Conservation (phyloP, 2,888 invertebrate species). For the Ptychoptera albimana region DNA sequence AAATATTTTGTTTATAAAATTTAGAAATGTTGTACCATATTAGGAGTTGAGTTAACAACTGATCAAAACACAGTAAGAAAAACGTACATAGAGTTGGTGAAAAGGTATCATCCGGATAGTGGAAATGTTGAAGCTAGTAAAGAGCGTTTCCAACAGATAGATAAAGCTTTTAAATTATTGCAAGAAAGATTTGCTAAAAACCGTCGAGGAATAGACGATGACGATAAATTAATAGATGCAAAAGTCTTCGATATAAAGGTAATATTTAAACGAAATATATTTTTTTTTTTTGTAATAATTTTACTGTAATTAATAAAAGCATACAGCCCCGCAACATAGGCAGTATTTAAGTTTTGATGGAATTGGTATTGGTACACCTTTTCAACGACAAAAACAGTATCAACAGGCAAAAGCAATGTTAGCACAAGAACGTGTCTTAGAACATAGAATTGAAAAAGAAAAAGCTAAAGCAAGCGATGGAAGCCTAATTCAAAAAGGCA, state of each 20-base stretch:
- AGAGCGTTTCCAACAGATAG: slow-evolving; percentile 57
- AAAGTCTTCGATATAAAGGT: slow-evolving; percentile 42
- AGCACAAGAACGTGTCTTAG: slow-evolving; percentile 42
- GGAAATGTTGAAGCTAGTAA: slow-evolving; percentile 51
- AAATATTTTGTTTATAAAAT: not conserved
- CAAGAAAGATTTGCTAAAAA: slow-evolving; percentile 49
- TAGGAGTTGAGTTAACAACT: slow-evolving; percentile 49
- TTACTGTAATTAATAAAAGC: no score
- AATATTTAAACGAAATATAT: no score
- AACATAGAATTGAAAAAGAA: no score
- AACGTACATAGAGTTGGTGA: slow-evolving; percentile 60
- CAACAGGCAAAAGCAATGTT: slow-evolving; percentile 48
- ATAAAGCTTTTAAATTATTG: slow-evolving; percentile 56
- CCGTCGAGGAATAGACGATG: slow-evolving; percentile 31
- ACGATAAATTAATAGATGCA: slow-evolving; percentile 26
- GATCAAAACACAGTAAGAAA: slow-evolving; percentile 54
- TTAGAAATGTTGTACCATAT: slow-evolving; percentile 49
- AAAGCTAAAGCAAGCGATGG: no score
- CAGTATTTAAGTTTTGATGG: slow-evolving; percentile 70
- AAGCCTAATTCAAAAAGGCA: no score
- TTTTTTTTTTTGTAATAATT: no score
- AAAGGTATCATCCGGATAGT: slow-evolving; percentile 74
- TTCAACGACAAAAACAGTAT: slow-evolving; percentile 61
- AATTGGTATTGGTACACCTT: slow-evolving; percentile 60
- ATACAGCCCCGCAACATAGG: no score